These are phyloP conservation scores for Thecocarcelia acutangulata DNA, from an alignment of 2,888 invertebrate genomes.

Conservation along the genomic window DNA sequence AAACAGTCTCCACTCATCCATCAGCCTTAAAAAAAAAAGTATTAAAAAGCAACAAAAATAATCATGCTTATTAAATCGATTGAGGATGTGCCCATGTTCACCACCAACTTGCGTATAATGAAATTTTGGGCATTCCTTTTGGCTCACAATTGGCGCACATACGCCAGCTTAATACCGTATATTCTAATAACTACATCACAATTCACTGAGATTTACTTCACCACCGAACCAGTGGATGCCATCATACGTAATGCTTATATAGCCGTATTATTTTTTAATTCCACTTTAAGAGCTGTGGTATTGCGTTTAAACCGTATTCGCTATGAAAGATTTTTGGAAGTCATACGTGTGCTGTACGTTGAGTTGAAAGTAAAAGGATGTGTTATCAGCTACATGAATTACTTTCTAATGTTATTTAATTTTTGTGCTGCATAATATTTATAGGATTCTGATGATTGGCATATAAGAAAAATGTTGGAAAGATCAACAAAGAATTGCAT, in stretches of 20 bases:
- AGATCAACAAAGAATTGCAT: conserved; percentile 71
- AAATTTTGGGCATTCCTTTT: conserved; percentile 76
- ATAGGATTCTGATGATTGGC: conserved; percentile 70
- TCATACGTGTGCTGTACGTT: conserved; percentile 71
- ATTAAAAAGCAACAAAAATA: neutral
- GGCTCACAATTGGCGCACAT: conserved; percentile 77
- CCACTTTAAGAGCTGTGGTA: conserved; percentile 72
- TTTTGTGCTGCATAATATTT: neutral
- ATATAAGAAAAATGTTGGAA: conserved; percentile 68
- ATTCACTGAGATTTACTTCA: conserved; percentile 75
- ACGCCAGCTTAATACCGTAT: conserved; percentile 74
- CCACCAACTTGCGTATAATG: conserved; percentile 73
- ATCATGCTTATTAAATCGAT: conserved; percentile 57
- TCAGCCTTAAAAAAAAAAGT: too few relatives aligned
- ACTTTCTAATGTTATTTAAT: too few relatives aligned
- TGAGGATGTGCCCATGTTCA: conserved; percentile 75
- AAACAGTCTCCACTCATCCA: neutral
- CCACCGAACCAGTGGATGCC: conserved; percentile 73
- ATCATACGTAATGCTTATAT: conserved; percentile 76
- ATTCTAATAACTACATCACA: conserved; percentile 73
- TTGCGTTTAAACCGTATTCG: conserved; percentile 72
- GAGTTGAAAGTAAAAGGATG: conserved; percentile 72
- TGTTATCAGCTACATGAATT: neutral
- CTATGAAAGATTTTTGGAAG: conserved; percentile 74
- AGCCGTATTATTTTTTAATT: conserved; percentile 75